A percentile compares a stretch with the other conserved stretches of the same genome.
These are phyloP conservation scores for Anas platyrhynchos DNA, from an alignment of 2,113 vertebrate genomes.

Conservation along the genomic window DNA sequence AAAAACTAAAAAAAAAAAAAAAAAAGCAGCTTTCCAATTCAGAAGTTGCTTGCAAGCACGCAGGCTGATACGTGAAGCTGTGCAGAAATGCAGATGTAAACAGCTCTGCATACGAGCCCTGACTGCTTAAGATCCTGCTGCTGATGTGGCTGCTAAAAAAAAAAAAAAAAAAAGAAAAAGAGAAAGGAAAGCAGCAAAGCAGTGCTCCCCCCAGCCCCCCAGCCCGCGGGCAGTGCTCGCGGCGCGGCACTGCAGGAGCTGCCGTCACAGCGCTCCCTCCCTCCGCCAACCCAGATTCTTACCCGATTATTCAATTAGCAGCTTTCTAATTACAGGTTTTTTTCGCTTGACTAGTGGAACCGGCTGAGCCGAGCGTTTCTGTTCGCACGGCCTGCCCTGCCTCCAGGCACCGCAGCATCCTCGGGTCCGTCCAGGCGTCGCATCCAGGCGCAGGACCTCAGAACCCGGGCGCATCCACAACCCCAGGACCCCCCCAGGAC, in stretches of 20 bases:
- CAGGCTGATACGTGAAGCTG: rapidly evolving
- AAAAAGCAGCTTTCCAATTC: background rate
- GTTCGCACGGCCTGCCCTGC: background rate
- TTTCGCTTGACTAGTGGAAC: background rate
- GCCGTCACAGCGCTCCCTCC: background rate
- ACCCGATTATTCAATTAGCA: background rate
- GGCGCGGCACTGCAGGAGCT: background rate
- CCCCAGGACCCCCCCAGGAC: no score
- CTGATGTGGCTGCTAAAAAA: background rate
- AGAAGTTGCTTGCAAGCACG: background rate
- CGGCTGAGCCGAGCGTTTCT: background rate
- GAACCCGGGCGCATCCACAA: background rate
- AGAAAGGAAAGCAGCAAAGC: no score
- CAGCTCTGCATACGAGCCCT: background rate
- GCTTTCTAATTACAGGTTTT: background rate
- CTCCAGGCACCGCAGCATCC: background rate
- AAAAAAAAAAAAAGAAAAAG: background rate
- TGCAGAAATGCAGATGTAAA: background rate
- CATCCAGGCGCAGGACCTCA: background rate
- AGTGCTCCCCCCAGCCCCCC: background rate
- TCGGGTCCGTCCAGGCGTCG: background rate
- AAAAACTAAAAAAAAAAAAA: background rate
- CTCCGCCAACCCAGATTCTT: background rate
- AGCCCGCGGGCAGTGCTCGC: background rate
- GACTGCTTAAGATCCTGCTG: background rate